Evolutionary conservation across 1,140 invertebrate genomes (phyloP), one percentile per base, ranked within the genome.

Genomic region (Sesamia nonagrioides): DNA sequence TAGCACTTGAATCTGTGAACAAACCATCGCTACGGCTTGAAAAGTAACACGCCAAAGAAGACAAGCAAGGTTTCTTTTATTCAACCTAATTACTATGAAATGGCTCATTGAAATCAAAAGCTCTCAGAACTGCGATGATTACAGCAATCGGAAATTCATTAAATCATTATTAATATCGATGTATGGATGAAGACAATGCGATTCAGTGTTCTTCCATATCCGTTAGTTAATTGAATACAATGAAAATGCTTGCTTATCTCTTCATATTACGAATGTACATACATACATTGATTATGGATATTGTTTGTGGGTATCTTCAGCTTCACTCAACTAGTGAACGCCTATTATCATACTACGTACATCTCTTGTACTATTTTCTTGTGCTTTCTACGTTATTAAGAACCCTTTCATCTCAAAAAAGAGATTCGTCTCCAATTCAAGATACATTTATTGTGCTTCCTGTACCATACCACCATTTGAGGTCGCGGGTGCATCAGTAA

Each of bases 201-300:
- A 76, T 77, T 66, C 56, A 37, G 45, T 58, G 54, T 63, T 77
- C 66, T 72, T 80, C 77, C 69, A 77, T 74, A 79, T 79, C 74
- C 81, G 78, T 73, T 58, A 48, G 75, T 72, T 82, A 79, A 82
- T 82, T 82, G 79, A 77, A 81, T 81, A 81, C 79, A 81, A 81
- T 81, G 54, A 75, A 61, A 18, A 42, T 66, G 68, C 68, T 58
- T 56, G 71, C 45, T 56, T 77, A 73, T 66, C 35, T 77, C 56
- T 42, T 40, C 45, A 9, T 77, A 73, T 81, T 58, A 61, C 60
- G 60, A 77, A 77, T 81, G 66, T 72, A 79, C 27, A 66, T 78
- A 73, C 45, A 54, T 80, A 48, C 68, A 81, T 81, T 58, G 76
- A 74, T 81, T 75, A 75, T 75, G 17, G 40, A 54, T 66, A 54